Base-by-base conservation (phyloP, 1,140 invertebrate species). In the Ips typographus region DNA sequence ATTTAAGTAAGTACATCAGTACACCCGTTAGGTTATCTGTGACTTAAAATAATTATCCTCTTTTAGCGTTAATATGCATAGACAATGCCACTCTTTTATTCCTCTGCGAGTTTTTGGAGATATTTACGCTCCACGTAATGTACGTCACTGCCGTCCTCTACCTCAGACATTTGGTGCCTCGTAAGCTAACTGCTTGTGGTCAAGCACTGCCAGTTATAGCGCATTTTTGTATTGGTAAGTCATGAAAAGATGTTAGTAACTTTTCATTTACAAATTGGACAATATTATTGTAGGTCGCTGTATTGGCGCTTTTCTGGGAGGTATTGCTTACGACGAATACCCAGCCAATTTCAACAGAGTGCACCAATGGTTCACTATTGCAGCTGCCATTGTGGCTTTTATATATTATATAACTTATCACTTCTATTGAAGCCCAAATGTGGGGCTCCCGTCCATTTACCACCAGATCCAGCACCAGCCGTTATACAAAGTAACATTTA, bases 61-160 rank as follows among this genome's bases (percentile, higher is more conserved):
- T 44, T 44, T 44, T 44, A 75, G 88, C 85, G 53, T 80, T 93
- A 70, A 89, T 88, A n/a, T 83, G 87, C 68, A 85, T 91, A 39
- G 77, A 82, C 1, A 82, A 85, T 4, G 86, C 90, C 51, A 87
- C 86, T 81, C 86, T 88, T 83, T 84, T 89, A 0, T 76, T 93
- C 8, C 78, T 90, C 5, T 88, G 89, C 72, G 92, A 94, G 79
- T 81, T 85, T 6, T 80, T 94, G 69, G 92, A 95, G 82, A 86
- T 92, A 6, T 89, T 93, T 72, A 92, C 92, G 0, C 84, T 94
- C 71, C 91, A 91, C 64, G 81, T 95, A 8, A 88, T 93, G 84
- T 94, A 91, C 88, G 88, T 94, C 37, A 91, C 93, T 22, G 88
- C 92, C 1, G 87, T 94, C 55, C 84, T 93, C 1, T 94, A 94